These are phyloP conservation scores for Cinara cedri DNA, from an alignment of 2,888 invertebrate species.

Conservation along the genomic window DNA sequence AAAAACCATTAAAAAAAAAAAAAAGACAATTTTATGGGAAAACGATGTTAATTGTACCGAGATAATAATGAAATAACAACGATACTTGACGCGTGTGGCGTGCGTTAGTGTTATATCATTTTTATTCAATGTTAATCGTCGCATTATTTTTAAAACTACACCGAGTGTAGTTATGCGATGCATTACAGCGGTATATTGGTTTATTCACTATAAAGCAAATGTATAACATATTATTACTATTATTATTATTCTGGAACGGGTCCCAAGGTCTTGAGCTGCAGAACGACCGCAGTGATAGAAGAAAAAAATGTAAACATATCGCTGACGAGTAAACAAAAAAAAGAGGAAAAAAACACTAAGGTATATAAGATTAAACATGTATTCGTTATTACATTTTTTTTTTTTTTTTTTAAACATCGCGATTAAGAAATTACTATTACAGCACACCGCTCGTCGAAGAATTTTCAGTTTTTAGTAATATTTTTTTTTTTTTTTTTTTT, in stretches of 20 bases:
- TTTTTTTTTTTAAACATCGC: constrained; percentile 2
- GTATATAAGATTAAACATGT: not conserved
- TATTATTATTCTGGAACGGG: constrained; percentile 23
- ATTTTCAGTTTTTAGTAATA: too few species aligned
- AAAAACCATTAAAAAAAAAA: too few species aligned
- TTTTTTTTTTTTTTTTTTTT: too few species aligned
- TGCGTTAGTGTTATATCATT: too few species aligned
- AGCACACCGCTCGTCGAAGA: too few species aligned
- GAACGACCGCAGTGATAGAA: not conserved
- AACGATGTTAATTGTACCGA: too few species aligned
- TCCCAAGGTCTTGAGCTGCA: constrained; percentile 23
- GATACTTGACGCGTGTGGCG: too few species aligned
- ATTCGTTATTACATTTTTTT: not conserved
- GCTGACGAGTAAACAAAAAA: constrained; percentile 13
- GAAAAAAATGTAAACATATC: not conserved
- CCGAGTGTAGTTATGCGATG: not conserved
- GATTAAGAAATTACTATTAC: not conserved
- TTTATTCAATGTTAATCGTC: too few species aligned
- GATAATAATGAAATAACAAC: too few species aligned
- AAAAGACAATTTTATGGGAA: too few species aligned
- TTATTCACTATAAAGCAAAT: not conserved
- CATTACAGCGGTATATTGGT: not conserved
- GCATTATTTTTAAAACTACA: constrained; percentile 9
- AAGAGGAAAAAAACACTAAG: not conserved
- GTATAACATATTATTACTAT: not conserved